Base-by-base conservation (phyloP, 2,113 vertebrate genomes). In the Pedetes capensis region DNA sequence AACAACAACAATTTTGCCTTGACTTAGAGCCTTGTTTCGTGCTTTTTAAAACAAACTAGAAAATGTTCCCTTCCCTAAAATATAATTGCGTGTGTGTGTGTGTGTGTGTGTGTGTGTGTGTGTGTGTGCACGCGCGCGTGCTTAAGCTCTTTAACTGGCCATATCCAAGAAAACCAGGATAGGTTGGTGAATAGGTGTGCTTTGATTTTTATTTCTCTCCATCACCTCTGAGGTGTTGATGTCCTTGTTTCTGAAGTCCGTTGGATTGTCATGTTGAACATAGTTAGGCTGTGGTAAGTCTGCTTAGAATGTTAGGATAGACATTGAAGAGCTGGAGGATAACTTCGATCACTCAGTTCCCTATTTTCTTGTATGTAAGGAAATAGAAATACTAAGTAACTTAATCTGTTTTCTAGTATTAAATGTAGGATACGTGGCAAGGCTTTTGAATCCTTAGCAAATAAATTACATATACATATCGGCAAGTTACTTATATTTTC, bases 381-480 rank as follows among this genome's bases (percentile, higher is more conserved):
- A 76, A 95, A 64, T 23, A 53, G 5, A 90, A 59, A 44, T 92
- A 66, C 27, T 68, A 44, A 51, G 4, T 78, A 51, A 74, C 32
- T 86, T 69, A 74, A n/a, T 18, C 76, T 83, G 51, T 27, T 87
- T 80, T 85, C 22, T 85, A 75, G 3, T 89, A 64, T 71, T 88
- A 71, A 23, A n/a, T 82, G 29, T 74, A 20, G 64, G 32, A 20
- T 53, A 94, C 92, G 42, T 44, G 8, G 17, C 85, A 89, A 68
- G 22, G 25, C 93, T 84, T 92, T 63, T 90, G 91, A 88, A 66
- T 85, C 13, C 59, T 85, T n/a, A 78, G 55, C 84, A 81, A 92
- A 11, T 93, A 42, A 78, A 49, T 64, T 55, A 53, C 9, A 61
- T 10, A 53, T n/a, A 76, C 14, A 25, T n/a, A 27, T n/a, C 29